These are phyloP conservation scores for Carcharodon carcharias DNA, from an alignment of 2,797 vertebrate genomes.

Conservation along the genomic window DNA sequence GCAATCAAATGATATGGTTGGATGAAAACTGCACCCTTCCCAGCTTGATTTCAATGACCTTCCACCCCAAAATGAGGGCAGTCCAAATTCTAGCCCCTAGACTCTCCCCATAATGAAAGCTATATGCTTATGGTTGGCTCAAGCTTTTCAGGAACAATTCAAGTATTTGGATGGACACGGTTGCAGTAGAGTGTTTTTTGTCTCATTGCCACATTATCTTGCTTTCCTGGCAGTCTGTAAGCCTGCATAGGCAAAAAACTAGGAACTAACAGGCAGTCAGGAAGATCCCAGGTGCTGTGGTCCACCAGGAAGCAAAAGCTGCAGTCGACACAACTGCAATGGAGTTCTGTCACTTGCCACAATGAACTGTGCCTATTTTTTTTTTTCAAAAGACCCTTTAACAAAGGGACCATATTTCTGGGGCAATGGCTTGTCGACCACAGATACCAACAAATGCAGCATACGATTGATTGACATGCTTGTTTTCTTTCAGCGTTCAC, in stretches of 20 bases:
- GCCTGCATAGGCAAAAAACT: not conserved
- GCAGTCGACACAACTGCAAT: not conserved
- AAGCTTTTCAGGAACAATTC: not conserved
- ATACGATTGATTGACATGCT: not conserved
- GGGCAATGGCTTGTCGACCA: not conserved
- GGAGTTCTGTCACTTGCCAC: not conserved
- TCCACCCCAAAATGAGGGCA: too few relatives aligned
- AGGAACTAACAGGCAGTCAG: not conserved
- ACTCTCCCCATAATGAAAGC: not conserved
- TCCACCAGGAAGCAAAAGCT: not conserved
- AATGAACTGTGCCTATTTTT: not conserved
- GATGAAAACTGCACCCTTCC: too few relatives aligned
- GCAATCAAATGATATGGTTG: too few relatives aligned
- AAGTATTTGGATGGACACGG: not conserved
- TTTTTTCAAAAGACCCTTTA: not conserved
- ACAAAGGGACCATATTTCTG: not conserved
- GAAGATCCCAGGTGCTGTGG: not conserved
- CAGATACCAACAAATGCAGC: not conserved
- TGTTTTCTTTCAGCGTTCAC: not conserved
- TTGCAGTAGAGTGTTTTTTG: not conserved
- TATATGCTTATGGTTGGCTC: not conserved
- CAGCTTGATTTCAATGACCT: too few relatives aligned
- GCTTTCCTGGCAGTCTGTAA: not conserved
- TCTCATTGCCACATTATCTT: not conserved
- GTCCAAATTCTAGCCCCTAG: too few relatives aligned